Evolutionary conservation across 2,888 invertebrate genomes (phyloP).

Genomic region (Diaperis boleti): DNA sequence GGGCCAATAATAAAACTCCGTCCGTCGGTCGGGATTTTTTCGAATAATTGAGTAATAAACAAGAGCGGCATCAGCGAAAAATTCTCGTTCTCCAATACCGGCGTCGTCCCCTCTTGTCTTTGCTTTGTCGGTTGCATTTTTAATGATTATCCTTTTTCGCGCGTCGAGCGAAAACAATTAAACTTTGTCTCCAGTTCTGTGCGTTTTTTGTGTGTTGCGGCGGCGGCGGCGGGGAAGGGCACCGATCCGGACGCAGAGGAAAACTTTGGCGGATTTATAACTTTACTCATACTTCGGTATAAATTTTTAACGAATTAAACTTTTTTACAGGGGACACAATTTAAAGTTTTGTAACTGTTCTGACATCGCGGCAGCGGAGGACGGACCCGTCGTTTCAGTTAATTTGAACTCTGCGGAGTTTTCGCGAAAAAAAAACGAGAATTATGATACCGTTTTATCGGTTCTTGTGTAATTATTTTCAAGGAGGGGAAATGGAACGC

Average conservation of each 20-base stretch:
- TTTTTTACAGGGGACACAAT: conserved; percentile 59
- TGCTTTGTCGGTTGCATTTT: conserved; percentile 32
- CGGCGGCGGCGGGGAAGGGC: conserved; percentile 7
- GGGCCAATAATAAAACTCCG: conserved; percentile 34
- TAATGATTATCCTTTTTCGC: conserved; percentile 41
- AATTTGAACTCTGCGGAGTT: conserved; percentile 32
- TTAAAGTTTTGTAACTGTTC: conserved; percentile 53
- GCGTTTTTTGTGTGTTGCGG: background rate
- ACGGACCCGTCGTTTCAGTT: conserved; percentile 31
- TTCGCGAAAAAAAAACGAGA: conserved; percentile 17
- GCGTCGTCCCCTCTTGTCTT: too few species aligned
- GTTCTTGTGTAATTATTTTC: conserved; percentile 14
- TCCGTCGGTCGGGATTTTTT: conserved; percentile 39
- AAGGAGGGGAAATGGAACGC: background rate
- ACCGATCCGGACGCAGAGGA: conserved; percentile 28
- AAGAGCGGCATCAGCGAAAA: conserved; percentile 45
- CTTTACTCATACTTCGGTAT: conserved; percentile 56
- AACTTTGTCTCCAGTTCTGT: conserved; percentile 43
- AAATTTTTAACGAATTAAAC: conserved; percentile 64
- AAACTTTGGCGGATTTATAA: conserved; percentile 52
- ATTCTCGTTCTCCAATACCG: background rate
- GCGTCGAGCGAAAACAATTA: conserved; percentile 49
- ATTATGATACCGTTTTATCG: conserved; percentile 25
- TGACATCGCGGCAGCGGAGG: conserved; percentile 31
- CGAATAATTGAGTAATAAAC: conserved; percentile 51